phyloP scores from a whole-genome alignment of 2,888 invertebrate species.

The Stenolophus ochropezus region DNA sequence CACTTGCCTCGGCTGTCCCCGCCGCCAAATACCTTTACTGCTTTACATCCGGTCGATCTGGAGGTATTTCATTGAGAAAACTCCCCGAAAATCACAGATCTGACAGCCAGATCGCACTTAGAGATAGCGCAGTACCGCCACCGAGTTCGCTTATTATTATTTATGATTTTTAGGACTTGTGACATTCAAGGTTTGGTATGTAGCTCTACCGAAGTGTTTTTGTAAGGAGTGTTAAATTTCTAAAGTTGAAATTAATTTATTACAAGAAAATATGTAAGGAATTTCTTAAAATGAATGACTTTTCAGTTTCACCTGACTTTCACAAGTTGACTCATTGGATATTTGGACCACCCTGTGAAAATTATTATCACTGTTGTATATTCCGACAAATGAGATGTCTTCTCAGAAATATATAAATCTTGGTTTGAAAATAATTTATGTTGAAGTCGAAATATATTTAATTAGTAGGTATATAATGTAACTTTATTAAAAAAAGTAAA shows the following conservation, averaged over 20 bases:
- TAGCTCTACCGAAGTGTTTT: slow-evolving; percentile 10
- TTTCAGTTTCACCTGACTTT: background rate
- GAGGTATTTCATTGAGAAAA: slow-evolving; percentile 49
- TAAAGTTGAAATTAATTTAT: slow-evolving; percentile 35
- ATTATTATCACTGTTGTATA: background rate
- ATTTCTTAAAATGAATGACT: slow-evolving; percentile 25
- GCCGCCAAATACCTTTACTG: slow-evolving; percentile 53
- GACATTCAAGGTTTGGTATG: slow-evolving; percentile 3
- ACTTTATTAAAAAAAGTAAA: too few species aligned
- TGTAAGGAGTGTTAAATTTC: slow-evolving; percentile 34
- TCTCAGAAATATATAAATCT: background rate
- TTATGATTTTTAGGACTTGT: slow-evolving; percentile 28
- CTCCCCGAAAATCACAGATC: slow-evolving; percentile 35
- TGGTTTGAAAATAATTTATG: background rate
- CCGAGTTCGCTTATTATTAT: slow-evolving; percentile 26
- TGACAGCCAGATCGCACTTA: slow-evolving; percentile 32
- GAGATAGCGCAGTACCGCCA: slow-evolving; percentile 19
- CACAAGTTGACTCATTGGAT: background rate
- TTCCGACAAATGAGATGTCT: background rate
- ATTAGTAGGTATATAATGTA: too few species aligned
- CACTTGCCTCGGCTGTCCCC: slow-evolving; percentile 22
- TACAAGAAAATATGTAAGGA: slow-evolving; percentile 22
- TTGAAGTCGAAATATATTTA: background rate
- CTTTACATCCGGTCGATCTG: slow-evolving; percentile 45
- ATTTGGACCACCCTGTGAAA: background rate